Conservation (phyloP, 2,797 vertebrate genomes). For the Octomys mimax region DNA sequence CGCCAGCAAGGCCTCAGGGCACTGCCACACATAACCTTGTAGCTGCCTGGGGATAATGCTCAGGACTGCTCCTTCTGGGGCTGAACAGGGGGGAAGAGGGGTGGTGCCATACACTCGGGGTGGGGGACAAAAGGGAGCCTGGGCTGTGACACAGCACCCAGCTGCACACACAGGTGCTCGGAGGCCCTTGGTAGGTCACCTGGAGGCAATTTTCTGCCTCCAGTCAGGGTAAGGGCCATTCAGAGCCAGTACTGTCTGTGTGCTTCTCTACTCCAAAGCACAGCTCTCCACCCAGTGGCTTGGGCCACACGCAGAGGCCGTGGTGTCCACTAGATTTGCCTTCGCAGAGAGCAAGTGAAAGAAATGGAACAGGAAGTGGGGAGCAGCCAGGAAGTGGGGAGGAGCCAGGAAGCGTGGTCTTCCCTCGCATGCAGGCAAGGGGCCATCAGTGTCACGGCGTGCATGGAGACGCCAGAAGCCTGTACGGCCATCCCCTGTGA, state of each 20-base stretch:
- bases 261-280: not conserved
- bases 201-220: not conserved
- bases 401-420: not conserved
- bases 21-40: accelerated
- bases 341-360: too few relatives aligned
- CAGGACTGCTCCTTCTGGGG: accelerated
- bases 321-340: not conserved
- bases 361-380: too few relatives aligned
- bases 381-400: not conserved
- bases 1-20: accelerated
- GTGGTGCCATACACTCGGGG: accelerated
- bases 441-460: too few relatives aligned
- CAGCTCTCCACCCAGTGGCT: not conserved
- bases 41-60: not conserved
- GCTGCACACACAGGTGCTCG: accelerated
- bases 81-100: not conserved
- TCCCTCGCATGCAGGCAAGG: too few relatives aligned
- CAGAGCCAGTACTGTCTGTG: accelerated
- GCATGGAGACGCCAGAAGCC: accelerated
- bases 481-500: accelerated
- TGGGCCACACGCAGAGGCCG: not conserved
- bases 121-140: too few relatives aligned
- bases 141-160: not conserved
- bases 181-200: not conserved
- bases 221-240: not conserved